phyloP scores from a whole-genome alignment of 1,140 invertebrate genomes.

The Drosophila saltans region DNA sequence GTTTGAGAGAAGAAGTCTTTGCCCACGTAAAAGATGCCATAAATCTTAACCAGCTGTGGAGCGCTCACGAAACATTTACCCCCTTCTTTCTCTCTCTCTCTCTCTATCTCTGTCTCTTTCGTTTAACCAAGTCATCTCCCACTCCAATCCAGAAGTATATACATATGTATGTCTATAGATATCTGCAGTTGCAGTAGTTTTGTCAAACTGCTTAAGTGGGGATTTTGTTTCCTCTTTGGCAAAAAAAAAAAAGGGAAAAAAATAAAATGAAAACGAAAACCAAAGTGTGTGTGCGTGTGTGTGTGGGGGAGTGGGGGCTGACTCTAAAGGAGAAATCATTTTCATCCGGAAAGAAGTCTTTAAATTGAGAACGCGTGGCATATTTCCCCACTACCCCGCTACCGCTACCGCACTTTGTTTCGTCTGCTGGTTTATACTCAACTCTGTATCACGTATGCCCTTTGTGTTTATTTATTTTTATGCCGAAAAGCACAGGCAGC shows the following conservation, averaged over 20 bases:
- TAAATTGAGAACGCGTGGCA: constrained; percentile 26
- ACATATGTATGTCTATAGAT: constrained; percentile 20
- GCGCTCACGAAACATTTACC: constrained; percentile 33
- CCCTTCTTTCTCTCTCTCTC: not conserved
- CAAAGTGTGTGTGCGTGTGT: too few relatives aligned
- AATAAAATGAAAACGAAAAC: not conserved
- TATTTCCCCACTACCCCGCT: constrained; percentile 17
- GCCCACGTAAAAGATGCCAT: constrained; percentile 74
- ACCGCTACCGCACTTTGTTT: constrained; percentile 4
- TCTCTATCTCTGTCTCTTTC: too few relatives aligned
- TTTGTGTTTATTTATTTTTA: constrained; percentile 77
- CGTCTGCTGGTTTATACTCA: constrained; percentile 1
- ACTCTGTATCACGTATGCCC: constrained; percentile 47
- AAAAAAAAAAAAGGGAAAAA: constrained; percentile 14
- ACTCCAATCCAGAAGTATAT: not conserved
- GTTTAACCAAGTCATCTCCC: not conserved
- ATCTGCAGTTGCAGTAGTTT: constrained; percentile 50
- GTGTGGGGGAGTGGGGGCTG: not conserved
- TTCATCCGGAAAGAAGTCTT: constrained; percentile 23
- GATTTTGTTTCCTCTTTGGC: constrained; percentile 45
- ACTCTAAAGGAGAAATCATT: constrained; percentile 7
- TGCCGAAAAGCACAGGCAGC: constrained; percentile 24
- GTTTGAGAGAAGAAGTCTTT: constrained; percentile 52
- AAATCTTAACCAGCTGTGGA: constrained; percentile 67
- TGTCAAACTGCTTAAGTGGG: constrained; percentile 79